phyloP scores from a whole-genome alignment of 2,888 invertebrate species.

The Ashinkailepas kermadecensis region DNA sequence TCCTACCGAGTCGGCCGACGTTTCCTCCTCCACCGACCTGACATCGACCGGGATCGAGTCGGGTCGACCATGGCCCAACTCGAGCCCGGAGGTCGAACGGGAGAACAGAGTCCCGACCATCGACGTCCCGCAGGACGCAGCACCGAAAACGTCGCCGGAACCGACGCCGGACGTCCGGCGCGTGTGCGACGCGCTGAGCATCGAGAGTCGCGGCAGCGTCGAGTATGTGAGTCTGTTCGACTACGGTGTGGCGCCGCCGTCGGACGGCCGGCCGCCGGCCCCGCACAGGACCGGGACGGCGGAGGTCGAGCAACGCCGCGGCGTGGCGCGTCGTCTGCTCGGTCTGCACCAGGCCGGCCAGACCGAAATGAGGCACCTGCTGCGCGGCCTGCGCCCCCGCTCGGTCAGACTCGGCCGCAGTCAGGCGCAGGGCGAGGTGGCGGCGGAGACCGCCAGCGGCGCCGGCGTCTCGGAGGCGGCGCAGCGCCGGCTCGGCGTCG shows the following conservation, averaged over 20 bases:
- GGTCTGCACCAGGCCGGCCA: not conserved
- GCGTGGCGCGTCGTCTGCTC: not conserved
- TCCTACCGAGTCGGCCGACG: no score
- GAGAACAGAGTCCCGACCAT: not conserved
- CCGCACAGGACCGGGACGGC: not conserved
- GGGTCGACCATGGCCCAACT: not conserved
- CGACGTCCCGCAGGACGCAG: not conserved
- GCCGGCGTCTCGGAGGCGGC: not conserved
- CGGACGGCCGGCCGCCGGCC: not conserved
- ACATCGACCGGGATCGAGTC: no score
- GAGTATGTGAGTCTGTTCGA: slow-evolving; percentile 16
- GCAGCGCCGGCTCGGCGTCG: not conserved
- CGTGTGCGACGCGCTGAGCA: not conserved
- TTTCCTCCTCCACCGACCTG: no score
- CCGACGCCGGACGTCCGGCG: no score
- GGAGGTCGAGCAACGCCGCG: not conserved
- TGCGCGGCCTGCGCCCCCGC: not conserved
- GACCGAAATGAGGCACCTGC: not conserved
- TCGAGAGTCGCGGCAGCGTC: not conserved
- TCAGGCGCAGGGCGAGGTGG: not conserved
- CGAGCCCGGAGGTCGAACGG: not conserved
- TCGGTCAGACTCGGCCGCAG: not conserved
- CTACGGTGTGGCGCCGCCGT: not conserved
- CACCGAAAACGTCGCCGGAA: not conserved
- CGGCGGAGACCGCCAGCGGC: not conserved